Percentiles rank a stretch among this genome's conserved stretches.
These are phyloP conservation scores for Myotis davidii DNA, from an alignment of 2,113 vertebrate species.

Conservation along the genomic window DNA sequence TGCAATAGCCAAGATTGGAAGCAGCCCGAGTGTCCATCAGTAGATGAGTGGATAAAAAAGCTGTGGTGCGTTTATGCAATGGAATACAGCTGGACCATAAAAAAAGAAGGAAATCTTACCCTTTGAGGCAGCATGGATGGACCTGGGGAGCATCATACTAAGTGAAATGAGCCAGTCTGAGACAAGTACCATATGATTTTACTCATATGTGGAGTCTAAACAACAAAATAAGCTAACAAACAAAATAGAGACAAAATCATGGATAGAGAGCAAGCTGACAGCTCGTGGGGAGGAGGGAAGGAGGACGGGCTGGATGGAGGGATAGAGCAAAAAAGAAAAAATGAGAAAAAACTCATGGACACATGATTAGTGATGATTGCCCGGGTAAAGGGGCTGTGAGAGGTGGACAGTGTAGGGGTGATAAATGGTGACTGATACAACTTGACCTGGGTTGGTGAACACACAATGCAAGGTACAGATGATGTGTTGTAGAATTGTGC, in stretches of 20 bases:
- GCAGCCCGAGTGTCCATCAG: neutral
- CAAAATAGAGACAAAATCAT: neutral
- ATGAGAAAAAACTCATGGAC: neutral
- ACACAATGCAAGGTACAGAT: neutral
- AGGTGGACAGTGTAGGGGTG: neutral
- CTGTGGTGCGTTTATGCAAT: neutral
- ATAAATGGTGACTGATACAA: neutral
- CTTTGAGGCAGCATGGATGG: neutral
- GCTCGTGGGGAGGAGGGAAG: neutral
- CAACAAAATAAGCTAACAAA: neutral
- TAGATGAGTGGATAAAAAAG: neutral
- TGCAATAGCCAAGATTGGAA: neutral
- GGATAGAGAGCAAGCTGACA: neutral
- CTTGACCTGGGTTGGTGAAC: neutral
- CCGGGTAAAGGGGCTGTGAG: neutral
- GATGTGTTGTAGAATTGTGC: neutral
- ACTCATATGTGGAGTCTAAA: neutral
- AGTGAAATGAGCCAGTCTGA: neutral
- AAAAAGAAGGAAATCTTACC: neutral
- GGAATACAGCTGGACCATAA: neutral
- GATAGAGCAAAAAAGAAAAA: neutral
- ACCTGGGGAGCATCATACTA: neutral
- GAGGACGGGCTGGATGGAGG: neutral
- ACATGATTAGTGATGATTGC: neutral
- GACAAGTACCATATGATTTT: neutral